Base-by-base conservation (phyloP, 2,888 invertebrate species). In the Agrilus mali region DNA sequence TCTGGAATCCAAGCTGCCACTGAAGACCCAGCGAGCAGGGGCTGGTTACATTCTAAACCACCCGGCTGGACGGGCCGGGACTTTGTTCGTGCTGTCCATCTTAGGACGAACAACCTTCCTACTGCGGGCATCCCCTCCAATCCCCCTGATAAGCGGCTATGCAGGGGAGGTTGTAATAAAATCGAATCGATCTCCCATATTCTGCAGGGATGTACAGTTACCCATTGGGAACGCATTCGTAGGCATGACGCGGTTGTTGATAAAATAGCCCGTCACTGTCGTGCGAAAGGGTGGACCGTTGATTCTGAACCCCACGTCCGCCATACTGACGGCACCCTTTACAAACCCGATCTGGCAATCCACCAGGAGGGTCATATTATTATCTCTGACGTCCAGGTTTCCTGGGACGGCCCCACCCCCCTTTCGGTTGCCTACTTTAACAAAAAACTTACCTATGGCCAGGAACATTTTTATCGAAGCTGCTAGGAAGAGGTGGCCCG, bases 241-340 rank as follows among this genome's bases (percentile, higher is more conserved):
- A n/a, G 53, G 1, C 53, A 54, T 17, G 48, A 53, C 38, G 46
- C 50, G 33, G 36, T 55, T 4, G 48, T 47, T 6, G 8, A 22
- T 7, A 53, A 53, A 36, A 33, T 54, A 1, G 47, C 44, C 33
- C 14, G 14, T 1, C 49, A 52, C 43, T 45, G 42, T 34, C 14
- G 15, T 8, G 6, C 16, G 13, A 33, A 15, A 12, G 32, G 35
- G 4, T 51, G 38, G 40, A 14, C 7, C 8, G 50, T 46, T 3
- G 50, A 50, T 27, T 49, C 47, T n/a, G 55, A 56, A 42, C 55
- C 53, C 1, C 45, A 49, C 20, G 40, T 56, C 14, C 38, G 49
- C 2, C 44, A 49, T 36, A 1, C 7, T 1, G 50, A 55, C 22
- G 55, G 55, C 2, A 33, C 22, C 1, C 45, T 55, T 1, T 50